Conservation (phyloP, 2,888 invertebrate genomes). For the Tachina lurida region DNA sequence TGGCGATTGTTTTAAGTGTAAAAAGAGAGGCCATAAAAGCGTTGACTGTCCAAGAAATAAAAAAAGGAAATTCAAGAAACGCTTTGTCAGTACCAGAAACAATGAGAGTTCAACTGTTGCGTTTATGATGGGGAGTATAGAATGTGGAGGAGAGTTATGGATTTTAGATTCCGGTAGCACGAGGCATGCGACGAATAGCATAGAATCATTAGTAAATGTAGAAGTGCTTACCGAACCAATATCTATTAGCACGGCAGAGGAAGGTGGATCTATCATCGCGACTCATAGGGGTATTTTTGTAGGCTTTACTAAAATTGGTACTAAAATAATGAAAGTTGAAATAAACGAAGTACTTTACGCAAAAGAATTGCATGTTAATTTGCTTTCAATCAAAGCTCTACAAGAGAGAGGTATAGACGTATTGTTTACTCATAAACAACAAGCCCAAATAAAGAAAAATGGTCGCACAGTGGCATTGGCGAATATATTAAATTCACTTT, state of each 20-base stretch:
- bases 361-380: too few species aligned
- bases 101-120: neutral
- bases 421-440: too few species aligned
- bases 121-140: neutral
- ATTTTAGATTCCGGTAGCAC: constrained; percentile 8
- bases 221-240: neutral
- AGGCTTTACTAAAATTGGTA: neutral
- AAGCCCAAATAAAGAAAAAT: too few species aligned
- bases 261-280: constrained; percentile 2
- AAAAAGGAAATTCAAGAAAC: constrained; percentile 9
- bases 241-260: constrained; percentile 4
- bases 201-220: neutral
- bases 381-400: too few species aligned
- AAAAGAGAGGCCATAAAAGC: neutral
- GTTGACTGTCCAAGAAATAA: neutral
- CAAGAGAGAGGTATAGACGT: too few species aligned
- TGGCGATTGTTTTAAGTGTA: constrained; percentile 3
- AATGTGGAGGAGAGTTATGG: neutral
- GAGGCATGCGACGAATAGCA: neutral
- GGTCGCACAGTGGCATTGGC: too few species aligned
- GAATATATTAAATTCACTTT: too few species aligned
- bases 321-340: too few species aligned
- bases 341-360: too few species aligned
- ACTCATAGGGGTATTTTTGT: neutral
- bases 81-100: neutral